Conservation (phyloP, 30 jellyfish, hydroid and myxozoan species). For the Cassiopea xamachana region DNA sequence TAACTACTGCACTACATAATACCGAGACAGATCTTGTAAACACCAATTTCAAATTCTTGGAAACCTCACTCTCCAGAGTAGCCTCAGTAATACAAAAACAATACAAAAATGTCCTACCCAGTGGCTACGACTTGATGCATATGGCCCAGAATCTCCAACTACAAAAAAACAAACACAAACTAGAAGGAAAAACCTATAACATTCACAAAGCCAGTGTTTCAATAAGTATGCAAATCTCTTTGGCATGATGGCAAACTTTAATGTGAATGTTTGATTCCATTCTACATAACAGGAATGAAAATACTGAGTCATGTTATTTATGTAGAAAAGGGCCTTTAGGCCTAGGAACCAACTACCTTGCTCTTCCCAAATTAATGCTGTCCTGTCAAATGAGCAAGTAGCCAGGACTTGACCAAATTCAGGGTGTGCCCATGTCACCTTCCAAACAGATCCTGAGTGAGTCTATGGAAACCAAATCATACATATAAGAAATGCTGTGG, state of each 20-base stretch:
- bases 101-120: conserved; percentile 50
- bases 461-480: conserved; percentile 55
- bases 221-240: not conserved
- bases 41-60: too few relatives aligned
- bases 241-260: not conserved
- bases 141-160: conserved; percentile 88
- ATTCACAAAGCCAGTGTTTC: not conserved
- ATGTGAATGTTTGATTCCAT: not conserved
- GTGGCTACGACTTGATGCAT: conserved; percentile 69
- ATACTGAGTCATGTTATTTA: not conserved
- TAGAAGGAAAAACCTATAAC: not conserved
- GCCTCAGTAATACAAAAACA: not conserved
- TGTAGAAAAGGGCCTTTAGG: too few relatives aligned
- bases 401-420: conserved; percentile 98
- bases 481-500: too few relatives aligned
- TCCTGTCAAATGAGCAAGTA: conserved; percentile 98
- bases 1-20: too few relatives aligned
- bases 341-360: conserved; percentile 63
- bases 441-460: conserved; percentile 98
- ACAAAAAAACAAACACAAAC: not conserved
- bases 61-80: not conserved
- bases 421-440: conserved; percentile 99
- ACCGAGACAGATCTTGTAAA: too few relatives aligned
- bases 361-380: conserved; percentile 97
- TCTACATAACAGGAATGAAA: not conserved